Evolutionary conservation across 2,888 invertebrate species (phyloP).

Genomic region (Lasius platythorax): DNA sequence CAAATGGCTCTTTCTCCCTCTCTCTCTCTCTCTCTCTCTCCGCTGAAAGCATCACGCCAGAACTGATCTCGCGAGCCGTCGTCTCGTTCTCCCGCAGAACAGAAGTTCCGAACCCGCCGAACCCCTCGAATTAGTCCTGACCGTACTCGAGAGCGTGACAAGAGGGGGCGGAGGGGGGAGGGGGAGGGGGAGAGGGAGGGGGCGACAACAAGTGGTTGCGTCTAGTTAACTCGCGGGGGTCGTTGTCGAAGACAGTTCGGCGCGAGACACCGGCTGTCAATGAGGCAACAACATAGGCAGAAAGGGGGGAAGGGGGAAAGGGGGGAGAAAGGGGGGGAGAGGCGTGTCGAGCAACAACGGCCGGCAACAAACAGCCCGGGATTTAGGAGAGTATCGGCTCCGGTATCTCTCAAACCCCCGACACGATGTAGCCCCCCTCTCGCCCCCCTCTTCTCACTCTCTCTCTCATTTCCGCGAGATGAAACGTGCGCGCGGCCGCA

Average conservation of each 20-base stretch:
- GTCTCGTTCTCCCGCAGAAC: conserved; percentile 19
- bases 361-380: conserved; percentile 50
- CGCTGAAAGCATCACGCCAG: conserved; percentile 40
- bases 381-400: conserved; percentile 69
- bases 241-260: conserved; percentile 73
- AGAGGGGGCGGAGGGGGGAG: neutral
- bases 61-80: conserved; percentile 40
- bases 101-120: conserved; percentile 54
- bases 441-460: neutral
- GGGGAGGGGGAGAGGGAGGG: neutral
- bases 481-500: conserved; percentile 66
- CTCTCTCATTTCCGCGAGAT: conserved; percentile 38
- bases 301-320: no score
- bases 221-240: conserved; percentile 74
- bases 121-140: conserved; percentile 72
- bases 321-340: no score
- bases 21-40: neutral
- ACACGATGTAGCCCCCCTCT: conserved; percentile 18
- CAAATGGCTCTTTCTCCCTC: neutral
- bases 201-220: conserved; percentile 75
- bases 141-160: conserved; percentile 53
- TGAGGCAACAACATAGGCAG: conserved; percentile 43
- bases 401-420: conserved; percentile 47
- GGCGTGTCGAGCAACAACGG: conserved; percentile 41
- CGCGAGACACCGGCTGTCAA: conserved; percentile 71